phyloP scores from a whole-genome alignment of 2,113 vertebrate species.

The Rhinopomastus cyanomelas region DNA sequence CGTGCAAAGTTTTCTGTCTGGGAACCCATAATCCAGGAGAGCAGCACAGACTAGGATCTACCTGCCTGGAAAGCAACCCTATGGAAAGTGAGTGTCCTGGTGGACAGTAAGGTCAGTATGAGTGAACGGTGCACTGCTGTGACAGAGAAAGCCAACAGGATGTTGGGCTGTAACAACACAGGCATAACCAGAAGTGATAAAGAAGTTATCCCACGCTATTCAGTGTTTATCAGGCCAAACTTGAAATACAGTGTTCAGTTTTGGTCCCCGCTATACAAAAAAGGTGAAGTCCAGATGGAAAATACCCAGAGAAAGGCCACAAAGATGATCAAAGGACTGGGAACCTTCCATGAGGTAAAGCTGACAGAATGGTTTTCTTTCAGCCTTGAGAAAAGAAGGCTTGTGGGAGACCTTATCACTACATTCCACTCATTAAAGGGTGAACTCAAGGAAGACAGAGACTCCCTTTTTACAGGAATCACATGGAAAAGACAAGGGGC shows the following conservation, averaged over 20 bases:
- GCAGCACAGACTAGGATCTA: neutral
- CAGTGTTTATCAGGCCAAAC: neutral
- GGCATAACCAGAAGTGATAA: neutral
- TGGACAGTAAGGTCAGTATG: neutral
- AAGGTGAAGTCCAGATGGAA: too few species aligned
- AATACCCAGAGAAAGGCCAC: neutral
- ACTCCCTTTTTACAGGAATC: neutral
- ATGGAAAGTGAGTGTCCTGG: neutral
- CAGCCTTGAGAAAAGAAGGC: neutral
- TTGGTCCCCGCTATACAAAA: neutral
- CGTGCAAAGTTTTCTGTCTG: neutral
- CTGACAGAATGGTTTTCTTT: neutral
- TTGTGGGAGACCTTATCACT: neutral
- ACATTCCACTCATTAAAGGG: neutral
- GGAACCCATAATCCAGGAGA: neutral
- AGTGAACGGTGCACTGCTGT: neutral
- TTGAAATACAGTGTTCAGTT: neutral
- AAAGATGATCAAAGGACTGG: neutral
- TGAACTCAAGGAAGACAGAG: neutral
- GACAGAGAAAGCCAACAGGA: neutral
- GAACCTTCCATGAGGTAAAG: neutral
- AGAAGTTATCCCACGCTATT: neutral
- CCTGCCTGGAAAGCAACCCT: neutral
- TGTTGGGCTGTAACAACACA: neutral
- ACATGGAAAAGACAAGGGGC: neutral